These are phyloP conservation scores for Plagiodera versicolora DNA, from an alignment of 2,888 invertebrate species.

Conservation along the genomic window DNA sequence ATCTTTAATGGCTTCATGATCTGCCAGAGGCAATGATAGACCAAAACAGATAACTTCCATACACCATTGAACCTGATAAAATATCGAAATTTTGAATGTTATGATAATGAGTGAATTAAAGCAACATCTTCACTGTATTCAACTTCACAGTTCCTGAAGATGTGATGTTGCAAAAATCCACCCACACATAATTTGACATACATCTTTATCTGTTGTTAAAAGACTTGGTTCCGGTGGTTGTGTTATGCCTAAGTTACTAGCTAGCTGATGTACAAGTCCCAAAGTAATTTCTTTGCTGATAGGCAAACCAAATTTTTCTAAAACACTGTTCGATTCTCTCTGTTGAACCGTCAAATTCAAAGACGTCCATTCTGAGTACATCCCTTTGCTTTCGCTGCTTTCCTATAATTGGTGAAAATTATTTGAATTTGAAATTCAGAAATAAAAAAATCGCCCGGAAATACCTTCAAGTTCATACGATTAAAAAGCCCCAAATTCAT, in stretches of 20 bases:
- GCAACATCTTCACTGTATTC: no score
- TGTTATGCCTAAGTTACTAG: slow-evolving; percentile 69
- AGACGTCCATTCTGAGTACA: slow-evolving; percentile 86
- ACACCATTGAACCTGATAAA: slow-evolving; percentile 78
- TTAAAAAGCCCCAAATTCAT: slow-evolving; percentile 85
- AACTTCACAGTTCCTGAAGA: neutral
- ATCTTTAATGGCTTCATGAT: slow-evolving; percentile 93
- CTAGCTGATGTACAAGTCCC: slow-evolving; percentile 77
- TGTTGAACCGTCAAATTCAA: slow-evolving; percentile 67
- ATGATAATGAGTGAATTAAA: neutral
- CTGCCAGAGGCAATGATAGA: slow-evolving; percentile 82
- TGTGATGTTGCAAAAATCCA: no score
- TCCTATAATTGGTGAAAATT: slow-evolving; percentile 45
- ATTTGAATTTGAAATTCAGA: no score
- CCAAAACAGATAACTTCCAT: slow-evolving; percentile 90
- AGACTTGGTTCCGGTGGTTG: slow-evolving; percentile 84
- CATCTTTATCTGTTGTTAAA: slow-evolving; percentile 83
- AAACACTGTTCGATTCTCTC: slow-evolving; percentile 68
- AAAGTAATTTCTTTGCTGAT: slow-evolving; percentile 82
- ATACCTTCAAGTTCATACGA: slow-evolving; percentile 77
- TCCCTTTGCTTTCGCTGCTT: slow-evolving; percentile 68
- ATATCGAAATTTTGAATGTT: slow-evolving; percentile 11
- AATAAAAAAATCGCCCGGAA: neutral
- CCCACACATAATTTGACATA: slow-evolving; percentile 45
- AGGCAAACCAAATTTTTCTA: slow-evolving; percentile 72